phyloP scores from a whole-genome alignment of 2,113 vertebrate genomes.

The Syngnathus scovelli region DNA sequence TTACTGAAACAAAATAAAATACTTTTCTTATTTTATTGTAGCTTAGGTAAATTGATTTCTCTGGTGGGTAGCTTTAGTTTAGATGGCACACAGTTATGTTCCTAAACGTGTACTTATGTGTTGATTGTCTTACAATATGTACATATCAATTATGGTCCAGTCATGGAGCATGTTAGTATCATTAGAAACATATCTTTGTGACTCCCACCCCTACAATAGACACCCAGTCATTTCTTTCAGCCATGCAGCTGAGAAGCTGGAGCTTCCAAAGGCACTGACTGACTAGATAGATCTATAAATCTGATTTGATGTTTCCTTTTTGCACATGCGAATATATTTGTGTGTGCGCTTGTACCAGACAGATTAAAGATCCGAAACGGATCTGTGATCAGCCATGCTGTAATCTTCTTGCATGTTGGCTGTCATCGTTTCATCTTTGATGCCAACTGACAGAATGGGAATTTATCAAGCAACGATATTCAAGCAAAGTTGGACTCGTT shows the following conservation, averaged over 20 bases:
- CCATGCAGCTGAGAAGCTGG: constrained; percentile 21
- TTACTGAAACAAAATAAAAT: too few species aligned
- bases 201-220: not conserved
- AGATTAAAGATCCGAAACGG: constrained; percentile 59
- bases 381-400: constrained; percentile 49
- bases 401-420: constrained; percentile 42
- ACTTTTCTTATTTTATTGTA: too few species aligned
- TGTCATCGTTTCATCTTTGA: constrained; percentile 40
- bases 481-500: constrained; percentile 10
- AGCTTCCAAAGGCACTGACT: constrained; percentile 14
- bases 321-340: constrained; percentile 5
- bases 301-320: constrained; percentile 45
- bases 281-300: constrained; percentile 50
- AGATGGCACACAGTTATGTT: too few species aligned
- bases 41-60: too few species aligned
- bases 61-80: too few species aligned
- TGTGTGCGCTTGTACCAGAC: constrained; percentile 27
- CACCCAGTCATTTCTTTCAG: constrained; percentile 5
- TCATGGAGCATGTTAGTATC: too few species aligned
- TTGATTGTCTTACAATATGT: too few species aligned
- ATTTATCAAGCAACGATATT: constrained; percentile 29
- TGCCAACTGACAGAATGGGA: constrained; percentile 34
- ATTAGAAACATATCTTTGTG: not conserved
- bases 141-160: too few species aligned
- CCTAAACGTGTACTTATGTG: too few species aligned